Evolutionary conservation across 1,140 invertebrate genomes (phyloP), one percentile per base, ranked within the genome.

Genomic region (Rhagoletis zephyria): DNA sequence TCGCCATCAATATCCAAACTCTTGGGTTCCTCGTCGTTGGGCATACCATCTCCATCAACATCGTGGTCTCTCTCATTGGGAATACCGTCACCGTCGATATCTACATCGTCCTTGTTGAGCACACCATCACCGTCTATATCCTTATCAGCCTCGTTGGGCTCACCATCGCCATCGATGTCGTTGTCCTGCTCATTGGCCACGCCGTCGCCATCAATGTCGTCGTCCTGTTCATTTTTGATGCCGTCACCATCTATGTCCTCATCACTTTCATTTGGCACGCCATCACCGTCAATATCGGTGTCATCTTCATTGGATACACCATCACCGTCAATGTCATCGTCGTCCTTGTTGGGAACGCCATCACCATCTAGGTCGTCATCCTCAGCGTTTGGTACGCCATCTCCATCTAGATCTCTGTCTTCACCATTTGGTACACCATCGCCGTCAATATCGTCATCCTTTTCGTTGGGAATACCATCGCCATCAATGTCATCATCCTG

Each of bases 361-460:
- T 89, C 87, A 56, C 88, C 87, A 81, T 88, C 88, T 42, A 87
- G 48, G 40, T 89, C 88, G 48, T 48, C 56, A 70, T 88, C 87
- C 45, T 85, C 56, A 81, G 88, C 89, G 65, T 88, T 88, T 60
- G 88, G 85, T 81, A 88, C 88, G 14, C 85, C 88, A 87, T 89
- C 87, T n/a, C 88, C 88, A 60, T 88, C 88, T 6, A 88, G 65
- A 5, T 91, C 89, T 48, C 88, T 89, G 87, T 92, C 90, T 60
- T 91, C 90, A 40, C 67, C 89, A 65, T 87, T 88, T 87, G 65
- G 85, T 64, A 88, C 88, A n/a, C 88, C 85, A 16, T 94, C 89
- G 77, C 94, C 93, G 48, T 87, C 90, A 0, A 93, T 92, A 10
- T 92, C 42, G 1, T 93, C 88, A 86, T 91, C 93, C 77, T 92